Percentiles rank a stretch among this genome's conserved stretches.
phyloP scores from a whole-genome alignment of 1,140 invertebrate species.

The Cataglyphis hispanica region DNA sequence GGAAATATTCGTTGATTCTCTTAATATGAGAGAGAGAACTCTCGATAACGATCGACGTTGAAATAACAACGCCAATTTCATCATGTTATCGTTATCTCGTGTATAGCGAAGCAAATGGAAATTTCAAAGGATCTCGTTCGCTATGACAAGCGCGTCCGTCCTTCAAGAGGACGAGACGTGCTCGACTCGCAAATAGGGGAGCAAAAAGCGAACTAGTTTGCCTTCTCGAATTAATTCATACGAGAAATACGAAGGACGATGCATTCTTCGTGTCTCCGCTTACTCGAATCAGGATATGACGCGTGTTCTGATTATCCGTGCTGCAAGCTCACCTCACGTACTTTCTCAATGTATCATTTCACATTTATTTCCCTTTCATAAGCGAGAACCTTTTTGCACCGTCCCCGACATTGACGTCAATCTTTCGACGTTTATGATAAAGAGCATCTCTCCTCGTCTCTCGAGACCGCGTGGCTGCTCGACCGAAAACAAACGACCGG shows the following conservation, averaged over 20 bases:
- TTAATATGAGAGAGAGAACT: neutral
- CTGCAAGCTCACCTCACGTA: neutral
- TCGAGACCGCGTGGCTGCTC: neutral
- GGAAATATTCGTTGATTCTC: neutral
- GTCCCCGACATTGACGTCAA: conserved; percentile 31
- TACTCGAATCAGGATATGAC: conserved; percentile 2
- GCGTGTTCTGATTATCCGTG: neutral
- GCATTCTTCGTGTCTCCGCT: conserved; percentile 1
- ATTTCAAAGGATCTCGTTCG: neutral
- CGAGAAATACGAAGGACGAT: conserved; percentile 66
- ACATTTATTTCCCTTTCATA: conserved; percentile 39
- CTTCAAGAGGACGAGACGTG: conserved; percentile 51
- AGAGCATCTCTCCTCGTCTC: conserved; percentile 2
- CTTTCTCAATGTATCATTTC: conserved; percentile 37
- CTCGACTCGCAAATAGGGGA: conserved; percentile 30
- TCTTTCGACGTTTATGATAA: conserved; percentile 48
- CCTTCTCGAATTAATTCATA: conserved; percentile 60
- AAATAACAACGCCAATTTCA: neutral
- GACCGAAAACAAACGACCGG: conserved; percentile 27
- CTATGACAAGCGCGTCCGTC: neutral
- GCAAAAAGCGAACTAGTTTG: conserved; percentile 68
- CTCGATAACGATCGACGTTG: neutral
- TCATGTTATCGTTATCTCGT: neutral
- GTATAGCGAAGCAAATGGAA: neutral
- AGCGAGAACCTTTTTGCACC: conserved; percentile 7